Evolutionary conservation across 2,113 vertebrate genomes (phyloP).

Genomic region (Stegastes partitus): DNA sequence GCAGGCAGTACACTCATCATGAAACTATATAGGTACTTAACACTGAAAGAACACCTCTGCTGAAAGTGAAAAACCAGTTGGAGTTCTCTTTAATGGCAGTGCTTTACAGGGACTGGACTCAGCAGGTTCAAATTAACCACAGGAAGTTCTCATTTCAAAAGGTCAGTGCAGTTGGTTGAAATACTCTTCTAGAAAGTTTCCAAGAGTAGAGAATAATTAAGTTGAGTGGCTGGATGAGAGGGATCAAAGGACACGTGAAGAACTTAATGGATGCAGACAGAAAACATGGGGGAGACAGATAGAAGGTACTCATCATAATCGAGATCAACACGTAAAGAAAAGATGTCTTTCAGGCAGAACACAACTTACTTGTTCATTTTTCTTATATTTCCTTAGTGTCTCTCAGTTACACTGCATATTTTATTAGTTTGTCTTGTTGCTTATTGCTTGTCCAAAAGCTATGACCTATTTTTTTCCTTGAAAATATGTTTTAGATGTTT

Average conservation of each 20-base stretch:
- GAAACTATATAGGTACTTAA: background rate
- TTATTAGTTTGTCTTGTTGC: background rate
- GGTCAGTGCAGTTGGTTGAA: slow-evolving; percentile 13
- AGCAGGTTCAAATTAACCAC: slow-evolving; percentile 7
- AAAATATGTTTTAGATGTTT: background rate
- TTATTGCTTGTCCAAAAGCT: background rate
- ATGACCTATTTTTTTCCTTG: background rate
- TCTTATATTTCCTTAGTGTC: background rate
- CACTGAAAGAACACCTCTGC: background rate
- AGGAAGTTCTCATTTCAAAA: slow-evolving; percentile 27
- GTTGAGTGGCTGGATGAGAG: slow-evolving; percentile 46
- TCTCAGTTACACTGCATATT: background rate
- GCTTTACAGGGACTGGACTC: slow-evolving; percentile 12
- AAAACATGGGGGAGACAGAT: slow-evolving; percentile 9
- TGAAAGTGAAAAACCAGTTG: background rate
- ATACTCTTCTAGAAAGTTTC: slow-evolving; percentile 24
- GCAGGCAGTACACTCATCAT: too few relatives aligned
- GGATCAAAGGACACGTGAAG: slow-evolving; percentile 36
- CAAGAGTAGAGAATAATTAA: slow-evolving; percentile 45
- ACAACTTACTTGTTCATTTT: background rate
- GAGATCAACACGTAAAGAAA: slow-evolving; percentile 26
- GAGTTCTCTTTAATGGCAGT: background rate
- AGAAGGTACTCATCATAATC: background rate
- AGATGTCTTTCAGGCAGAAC: background rate
- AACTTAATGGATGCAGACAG: slow-evolving; percentile 30